Percentiles rank a stretch among this genome's conserved stretches.
phyloP scores from a whole-genome alignment of 2,888 invertebrate genomes.

The Molanna angustata region DNA sequence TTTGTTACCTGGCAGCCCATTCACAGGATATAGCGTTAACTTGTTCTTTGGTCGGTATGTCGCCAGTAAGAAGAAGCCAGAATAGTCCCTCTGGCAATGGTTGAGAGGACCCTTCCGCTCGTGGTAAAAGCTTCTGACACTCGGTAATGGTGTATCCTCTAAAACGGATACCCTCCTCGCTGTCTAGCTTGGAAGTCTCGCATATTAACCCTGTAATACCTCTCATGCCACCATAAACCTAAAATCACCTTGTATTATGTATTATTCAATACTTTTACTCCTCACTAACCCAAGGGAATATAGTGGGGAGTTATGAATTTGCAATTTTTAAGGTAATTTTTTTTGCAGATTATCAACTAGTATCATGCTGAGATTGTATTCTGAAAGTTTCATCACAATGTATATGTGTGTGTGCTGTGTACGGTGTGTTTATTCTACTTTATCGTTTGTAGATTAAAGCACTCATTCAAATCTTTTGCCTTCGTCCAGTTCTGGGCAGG shows the following conservation, averaged over 20 bases:
- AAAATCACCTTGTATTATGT: constrained; percentile 18
- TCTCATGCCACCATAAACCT: constrained; percentile 95
- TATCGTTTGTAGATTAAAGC: too few relatives aligned
- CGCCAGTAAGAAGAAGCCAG: constrained; percentile 76
- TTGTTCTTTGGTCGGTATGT: constrained; percentile 70
- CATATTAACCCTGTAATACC: constrained; percentile 93
- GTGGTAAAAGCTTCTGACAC: constrained; percentile 68
- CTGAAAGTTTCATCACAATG: too few relatives aligned
- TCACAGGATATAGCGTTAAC: constrained; percentile 71
- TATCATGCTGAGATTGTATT: too few relatives aligned
- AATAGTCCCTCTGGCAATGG: constrained; percentile 78
- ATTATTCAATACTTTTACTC: too few relatives aligned
- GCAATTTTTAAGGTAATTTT: too few relatives aligned
- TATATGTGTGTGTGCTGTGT: too few relatives aligned
- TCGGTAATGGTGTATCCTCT: constrained; percentile 88
- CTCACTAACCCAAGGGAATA: too few relatives aligned
- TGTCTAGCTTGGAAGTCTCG: constrained; percentile 92
- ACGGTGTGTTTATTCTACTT: too few relatives aligned
- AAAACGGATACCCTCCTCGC: constrained; percentile 95
- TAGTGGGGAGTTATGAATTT: too few relatives aligned
- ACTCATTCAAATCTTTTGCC: too few relatives aligned
- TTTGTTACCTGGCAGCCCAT: constrained; percentile 65
- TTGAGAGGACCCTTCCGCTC: constrained; percentile 65
- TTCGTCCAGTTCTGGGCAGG: too few relatives aligned
- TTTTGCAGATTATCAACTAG: too few relatives aligned